Conservation (phyloP, 2,113 vertebrate species). For the Orthonyx spaldingii region DNA sequence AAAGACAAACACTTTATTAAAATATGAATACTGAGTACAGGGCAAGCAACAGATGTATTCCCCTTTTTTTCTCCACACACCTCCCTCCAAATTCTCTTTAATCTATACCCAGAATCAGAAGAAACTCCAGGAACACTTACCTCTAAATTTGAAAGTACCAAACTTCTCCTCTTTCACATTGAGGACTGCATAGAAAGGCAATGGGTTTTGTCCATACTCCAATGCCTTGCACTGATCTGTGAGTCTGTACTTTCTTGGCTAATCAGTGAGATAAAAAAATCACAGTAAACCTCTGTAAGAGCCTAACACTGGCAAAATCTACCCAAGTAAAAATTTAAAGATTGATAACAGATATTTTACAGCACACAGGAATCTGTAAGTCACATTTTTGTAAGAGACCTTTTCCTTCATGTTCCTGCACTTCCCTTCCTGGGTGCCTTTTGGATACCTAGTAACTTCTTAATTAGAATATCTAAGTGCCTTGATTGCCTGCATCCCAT, state of each 20-base stretch:
- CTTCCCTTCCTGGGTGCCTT: background rate
- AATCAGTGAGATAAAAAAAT: background rate
- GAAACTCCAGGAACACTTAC: background rate
- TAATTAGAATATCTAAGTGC: background rate
- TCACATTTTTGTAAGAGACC: background rate
- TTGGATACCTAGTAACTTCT: background rate
- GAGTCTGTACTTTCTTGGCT: conserved; percentile 55
- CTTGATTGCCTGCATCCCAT: background rate
- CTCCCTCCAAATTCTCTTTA: background rate
- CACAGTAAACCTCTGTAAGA: background rate
- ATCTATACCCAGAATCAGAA: background rate
- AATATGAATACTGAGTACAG: background rate
- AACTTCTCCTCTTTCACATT: conserved; percentile 70
- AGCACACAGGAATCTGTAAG: background rate
- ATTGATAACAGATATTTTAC: background rate
- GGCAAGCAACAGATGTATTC: background rate
- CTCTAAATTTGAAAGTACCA: conserved; percentile 57
- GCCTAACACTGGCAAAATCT: background rate
- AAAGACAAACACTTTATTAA: background rate
- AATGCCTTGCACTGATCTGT: conserved; percentile 72
- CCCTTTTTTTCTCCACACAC: background rate
- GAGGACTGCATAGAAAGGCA: conserved; percentile 76
- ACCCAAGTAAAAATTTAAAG: background rate
- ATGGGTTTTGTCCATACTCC: conserved; percentile 73
- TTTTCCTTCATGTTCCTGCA: background rate